Percentiles rank a stretch among this genome's conserved stretches.
Conservation (phyloP, 2,888 invertebrate genomes). For the Craniophora ligustri region DNA sequence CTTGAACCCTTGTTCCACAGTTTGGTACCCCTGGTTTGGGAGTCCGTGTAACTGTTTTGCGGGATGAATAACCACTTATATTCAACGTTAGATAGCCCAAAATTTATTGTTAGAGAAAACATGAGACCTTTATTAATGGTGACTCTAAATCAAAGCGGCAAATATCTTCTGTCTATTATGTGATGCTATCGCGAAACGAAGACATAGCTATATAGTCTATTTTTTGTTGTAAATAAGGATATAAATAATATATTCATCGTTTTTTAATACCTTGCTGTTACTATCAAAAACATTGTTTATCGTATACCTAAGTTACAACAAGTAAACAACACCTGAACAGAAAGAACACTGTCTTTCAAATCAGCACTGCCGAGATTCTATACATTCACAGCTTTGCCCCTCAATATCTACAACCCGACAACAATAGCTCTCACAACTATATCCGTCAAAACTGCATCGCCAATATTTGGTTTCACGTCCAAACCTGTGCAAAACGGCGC, state of each 20-base stretch:
- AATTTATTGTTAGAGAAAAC: slow-evolving; percentile 48
- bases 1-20: slow-evolving; percentile 13
- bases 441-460: slow-evolving; percentile 28
- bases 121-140: slow-evolving; percentile 48
- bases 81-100: slow-evolving; percentile 45
- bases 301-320: too few relatives aligned
- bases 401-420: slow-evolving; percentile 11
- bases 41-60: slow-evolving; percentile 33
- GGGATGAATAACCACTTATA: slow-evolving; percentile 45
- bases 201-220: neutral
- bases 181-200: slow-evolving; percentile 23
- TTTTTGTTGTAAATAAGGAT: too few relatives aligned
- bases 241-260: neutral
- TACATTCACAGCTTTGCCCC: slow-evolving; percentile 1
- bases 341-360: neutral
- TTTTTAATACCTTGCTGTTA: neutral
- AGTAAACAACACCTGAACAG: too few relatives aligned
- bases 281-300: neutral
- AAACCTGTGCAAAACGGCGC: slow-evolving; percentile 32
- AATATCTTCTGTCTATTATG: slow-evolving; percentile 32
- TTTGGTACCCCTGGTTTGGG: slow-evolving; percentile 31
- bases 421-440: slow-evolving; percentile 17
- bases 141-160: slow-evolving; percentile 45
- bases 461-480: slow-evolving; percentile 31
- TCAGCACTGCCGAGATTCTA: neutral